Evolutionary conservation across 2,888 invertebrate species (phyloP).

Genomic region (Drosophila merina): DNA sequence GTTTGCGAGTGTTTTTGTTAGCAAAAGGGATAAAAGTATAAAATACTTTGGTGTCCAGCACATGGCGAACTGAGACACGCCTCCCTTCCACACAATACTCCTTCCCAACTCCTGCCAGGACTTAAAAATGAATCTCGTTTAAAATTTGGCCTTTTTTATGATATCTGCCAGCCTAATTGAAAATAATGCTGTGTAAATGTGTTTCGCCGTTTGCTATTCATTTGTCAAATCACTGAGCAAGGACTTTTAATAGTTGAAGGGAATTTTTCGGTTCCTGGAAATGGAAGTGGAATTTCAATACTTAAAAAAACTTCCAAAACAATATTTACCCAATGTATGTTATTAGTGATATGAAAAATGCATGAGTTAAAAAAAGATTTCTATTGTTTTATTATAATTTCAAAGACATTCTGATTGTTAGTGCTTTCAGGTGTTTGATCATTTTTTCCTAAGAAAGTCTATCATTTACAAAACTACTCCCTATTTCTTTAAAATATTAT

Average conservation of each 20-base stretch:
- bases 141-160: constrained; percentile 65
- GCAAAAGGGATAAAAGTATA: constrained; percentile 78
- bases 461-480: neutral
- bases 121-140: constrained; percentile 67
- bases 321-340: too few species aligned
- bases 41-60: constrained; percentile 73
- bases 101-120: neutral
- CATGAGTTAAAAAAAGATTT: too few species aligned
- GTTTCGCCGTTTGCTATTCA: constrained; percentile 43
- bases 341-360: too few species aligned
- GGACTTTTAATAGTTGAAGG: constrained; percentile 9
- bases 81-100: neutral
- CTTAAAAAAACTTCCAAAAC: too few species aligned
- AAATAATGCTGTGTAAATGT: constrained; percentile 66
- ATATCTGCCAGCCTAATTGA: constrained; percentile 65
- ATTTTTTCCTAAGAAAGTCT: neutral
- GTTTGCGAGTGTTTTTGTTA: constrained; percentile 63
- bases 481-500: neutral
- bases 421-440: too few species aligned
- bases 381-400: too few species aligned
- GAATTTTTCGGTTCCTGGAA: neutral
- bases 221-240: constrained; percentile 62
- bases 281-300: neutral
- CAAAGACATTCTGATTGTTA: too few species aligned
- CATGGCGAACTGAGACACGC: constrained; percentile 49